Evolutionary conservation across 2,797 vertebrate species (phyloP), one percentile per base, ranked within the genome.

Genomic region (Mormyrops boulengeri): DNA sequence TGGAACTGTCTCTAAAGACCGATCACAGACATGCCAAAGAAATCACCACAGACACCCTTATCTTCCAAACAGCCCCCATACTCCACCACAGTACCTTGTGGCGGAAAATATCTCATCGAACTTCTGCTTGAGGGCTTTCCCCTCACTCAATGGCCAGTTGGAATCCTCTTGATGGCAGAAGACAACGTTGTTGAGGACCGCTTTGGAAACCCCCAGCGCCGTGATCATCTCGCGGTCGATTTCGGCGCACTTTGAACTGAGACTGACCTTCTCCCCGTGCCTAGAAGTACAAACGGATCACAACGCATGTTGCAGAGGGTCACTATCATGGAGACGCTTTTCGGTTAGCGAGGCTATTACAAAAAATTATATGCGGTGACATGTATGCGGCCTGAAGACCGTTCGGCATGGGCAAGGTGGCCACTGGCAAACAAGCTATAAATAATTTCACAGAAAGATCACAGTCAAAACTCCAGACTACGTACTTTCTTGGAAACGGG

Each of bases 81-180:
- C 34, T 88, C 22, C 34, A 38, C 17, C 19, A 84, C 19, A 44
- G 94, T 95, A 99, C 99, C 98, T 99, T 91, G 99, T 99, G 90
- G 99, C 97, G 86, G 98, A 98, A 88, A 99, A 99, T 92, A 99
- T 99, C 87, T 99, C 98, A 95, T 99, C 99, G 92, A 99, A 99
- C 92, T 99, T 99, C 85, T 98, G 97, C 91, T 99, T 99, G 90
- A 99, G 96, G 82, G 98, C 96, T 92, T 97, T 99, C 87, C 98
- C 99, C 92, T 99, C 99, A 85, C 98, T 97, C 22, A 99, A 94
- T 0, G 99, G 99, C 99, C 99, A 99, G 95, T 98, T 99, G 26
- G 99, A 99, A 12, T 99, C 99, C 92, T 99, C 99, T 96, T 99
- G 99, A 92, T 99, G 99, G 93, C 99, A 99, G 93, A 99, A 99